Percentiles rank a stretch among this genome's conserved stretches.
phyloP scores from a whole-genome alignment of 37 sponge, comb jelly and placozoan species.

The Geodia barretti region DNA sequence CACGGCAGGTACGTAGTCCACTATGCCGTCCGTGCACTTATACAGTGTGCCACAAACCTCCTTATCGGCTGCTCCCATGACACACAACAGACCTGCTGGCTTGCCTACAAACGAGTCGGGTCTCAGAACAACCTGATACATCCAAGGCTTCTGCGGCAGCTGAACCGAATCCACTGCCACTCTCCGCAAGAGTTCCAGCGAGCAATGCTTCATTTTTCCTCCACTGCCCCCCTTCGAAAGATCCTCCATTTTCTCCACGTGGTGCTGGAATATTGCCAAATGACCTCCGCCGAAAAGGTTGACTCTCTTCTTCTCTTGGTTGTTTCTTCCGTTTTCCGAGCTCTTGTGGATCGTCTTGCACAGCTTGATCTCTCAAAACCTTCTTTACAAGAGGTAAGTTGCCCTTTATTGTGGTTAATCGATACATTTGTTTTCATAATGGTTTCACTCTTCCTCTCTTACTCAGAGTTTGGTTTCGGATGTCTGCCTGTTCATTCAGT shows the following conservation, averaged over 20 bases:
- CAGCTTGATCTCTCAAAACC: conserved; percentile 51
- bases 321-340: conserved; percentile 31
- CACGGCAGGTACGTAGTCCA: conserved; percentile 25
- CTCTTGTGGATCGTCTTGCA: conserved; percentile 44
- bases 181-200: conserved; percentile 26
- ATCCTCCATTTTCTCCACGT: conserved; percentile 67
- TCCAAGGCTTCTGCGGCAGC: conserved; percentile 16
- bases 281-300: background rate
- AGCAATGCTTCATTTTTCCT: conserved; percentile 31
- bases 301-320: conserved; percentile 16
- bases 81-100: background rate
- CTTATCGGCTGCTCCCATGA: conserved; percentile 38
- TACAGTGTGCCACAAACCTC: conserved; percentile 35
- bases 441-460: background rate
- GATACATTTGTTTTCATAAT: too few relatives aligned
- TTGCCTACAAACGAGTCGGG: conserved; percentile 3
- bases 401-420: too few relatives aligned
- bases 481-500: conserved; percentile 52
- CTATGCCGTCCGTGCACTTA: conserved; percentile 27
- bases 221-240: conserved; percentile 21
- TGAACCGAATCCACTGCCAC: conserved; percentile 31
- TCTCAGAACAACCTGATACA: conserved; percentile 9
- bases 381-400: conserved; percentile 54
- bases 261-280: conserved; percentile 50
- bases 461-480: conserved; percentile 38